Evolutionary conservation across 53 echinoderm and acorn worm genomes (phyloP).

Genomic region (Paelopatides confundens): DNA sequence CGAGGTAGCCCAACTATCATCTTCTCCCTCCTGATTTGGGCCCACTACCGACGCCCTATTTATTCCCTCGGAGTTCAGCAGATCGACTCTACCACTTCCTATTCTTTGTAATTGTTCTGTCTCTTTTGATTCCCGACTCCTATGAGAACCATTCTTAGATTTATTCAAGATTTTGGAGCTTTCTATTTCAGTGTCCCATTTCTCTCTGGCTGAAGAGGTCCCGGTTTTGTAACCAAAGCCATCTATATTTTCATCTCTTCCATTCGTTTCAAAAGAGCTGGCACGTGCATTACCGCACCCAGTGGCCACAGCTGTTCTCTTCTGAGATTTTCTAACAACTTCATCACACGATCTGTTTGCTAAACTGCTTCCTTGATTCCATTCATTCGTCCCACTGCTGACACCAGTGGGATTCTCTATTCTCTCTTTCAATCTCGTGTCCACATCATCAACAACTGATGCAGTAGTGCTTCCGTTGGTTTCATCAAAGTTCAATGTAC

Average conservation of each 20-base stretch:
- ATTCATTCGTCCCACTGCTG: no score
- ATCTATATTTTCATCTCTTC: background rate
- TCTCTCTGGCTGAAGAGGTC: background rate
- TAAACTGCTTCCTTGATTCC: no score
- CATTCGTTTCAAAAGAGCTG: background rate
- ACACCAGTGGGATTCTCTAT: no score
- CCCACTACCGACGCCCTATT: background rate
- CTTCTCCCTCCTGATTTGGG: background rate
- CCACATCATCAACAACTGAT: background rate
- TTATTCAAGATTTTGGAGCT: background rate
- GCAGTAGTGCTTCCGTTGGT: background rate
- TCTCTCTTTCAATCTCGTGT: no score
- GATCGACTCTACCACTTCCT: background rate
- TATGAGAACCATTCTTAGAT: slow-evolving; percentile 19
- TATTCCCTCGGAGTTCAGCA: no score
- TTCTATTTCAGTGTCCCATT: background rate
- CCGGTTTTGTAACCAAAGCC: background rate
- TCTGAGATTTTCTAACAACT: background rate
- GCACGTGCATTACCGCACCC: background rate
- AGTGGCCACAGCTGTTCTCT: background rate
- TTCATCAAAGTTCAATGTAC: background rate
- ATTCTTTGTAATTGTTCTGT: background rate
- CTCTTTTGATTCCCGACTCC: background rate
- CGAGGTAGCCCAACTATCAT: slow-evolving; percentile 22
- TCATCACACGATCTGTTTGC: no score